phyloP scores from a whole-genome alignment of 92 coral and sea anemone species.

The Pocillopora meandrina region DNA sequence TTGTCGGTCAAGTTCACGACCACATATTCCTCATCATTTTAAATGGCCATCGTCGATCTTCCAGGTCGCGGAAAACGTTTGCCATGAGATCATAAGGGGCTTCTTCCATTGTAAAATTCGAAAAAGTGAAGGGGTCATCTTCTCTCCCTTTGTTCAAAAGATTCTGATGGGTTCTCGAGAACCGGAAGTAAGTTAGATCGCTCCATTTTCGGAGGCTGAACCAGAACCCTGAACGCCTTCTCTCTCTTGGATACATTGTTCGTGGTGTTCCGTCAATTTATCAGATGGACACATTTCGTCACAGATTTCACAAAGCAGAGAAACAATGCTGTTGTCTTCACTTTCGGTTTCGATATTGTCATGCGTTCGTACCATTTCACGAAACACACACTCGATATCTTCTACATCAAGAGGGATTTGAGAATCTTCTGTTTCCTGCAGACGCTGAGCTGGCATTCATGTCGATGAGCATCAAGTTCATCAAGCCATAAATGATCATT shows the following conservation, averaged over 20 bases:
- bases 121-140: too few species aligned
- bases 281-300: slow-evolving; percentile 76
- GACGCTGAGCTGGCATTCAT: slow-evolving; percentile 4
- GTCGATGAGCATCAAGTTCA: slow-evolving; percentile 45
- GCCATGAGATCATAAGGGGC: too few species aligned
- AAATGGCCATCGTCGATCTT: too few species aligned
- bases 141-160: too few species aligned
- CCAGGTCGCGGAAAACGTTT: too few species aligned
- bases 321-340: slow-evolving; percentile 10
- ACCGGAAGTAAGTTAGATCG: too few species aligned
- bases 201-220: slow-evolving; percentile 5
- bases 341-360: background rate
- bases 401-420: slow-evolving; percentile 23
- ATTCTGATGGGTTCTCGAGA: too few species aligned
- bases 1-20: too few species aligned
- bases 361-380: slow-evolving; percentile 2
- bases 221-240: slow-evolving; percentile 3
- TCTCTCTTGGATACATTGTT: slow-evolving; percentile 22
- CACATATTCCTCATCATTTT: too few species aligned
- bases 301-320: slow-evolving; percentile 94
- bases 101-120: too few species aligned
- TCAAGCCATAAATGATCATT: background rate
- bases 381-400: slow-evolving; percentile 1
- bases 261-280: slow-evolving; percentile 75
- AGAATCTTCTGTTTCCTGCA: background rate